Base-by-base conservation (phyloP, 2,113 vertebrate species). In the Isichthys henryi region DNA sequence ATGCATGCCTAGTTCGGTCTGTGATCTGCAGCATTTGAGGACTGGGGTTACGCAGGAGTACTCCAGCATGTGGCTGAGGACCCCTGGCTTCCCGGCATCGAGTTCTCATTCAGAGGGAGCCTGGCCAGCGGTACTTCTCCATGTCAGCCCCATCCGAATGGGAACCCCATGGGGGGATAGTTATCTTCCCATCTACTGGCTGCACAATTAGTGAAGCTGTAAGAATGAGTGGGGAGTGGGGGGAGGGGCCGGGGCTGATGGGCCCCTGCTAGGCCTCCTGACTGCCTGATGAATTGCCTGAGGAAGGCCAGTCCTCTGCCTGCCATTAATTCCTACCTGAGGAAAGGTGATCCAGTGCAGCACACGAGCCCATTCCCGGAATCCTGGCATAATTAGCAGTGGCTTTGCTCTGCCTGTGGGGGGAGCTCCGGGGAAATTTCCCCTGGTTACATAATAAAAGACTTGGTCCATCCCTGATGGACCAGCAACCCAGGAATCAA, bases 341-440 rank as follows among this genome's bases (percentile, higher is more conserved):
- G 85, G 85, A 49, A 23, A 31, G 87, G 43, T 15, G 66, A 66
- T 15, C 31, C 3, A 27, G 27, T 31, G 17, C 56, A 48, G 50
- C 83, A 62, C 39, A 39, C 35, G 58, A 58, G 27, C 46, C 52
- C 43, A 35, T 45, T 86, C 89, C 27, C 58, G n/a, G 27, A 39
- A 77, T 77, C 70, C 70, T 77, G 58, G 17, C 88, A 50, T 82
- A 19, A 39, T 89, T 89, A 89, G 74, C 49, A n/a, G 48, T 49
- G 58, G 31, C 19, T 74, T 83, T 66, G 45, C 15, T 77, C 45
- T 39, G 43, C 17, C 66, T 88, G 62, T 35, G 3, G 27, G n/a
- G 48, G 46, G 66, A 88, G 88, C 66, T 43, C n/a, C 4, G n/a
- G n/a, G 62, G 35, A 19, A 53, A 3, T 2, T 23, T 70, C 52